Conservation (phyloP, 2,888 invertebrate species). For the Nephrotoma appendiculata region DNA sequence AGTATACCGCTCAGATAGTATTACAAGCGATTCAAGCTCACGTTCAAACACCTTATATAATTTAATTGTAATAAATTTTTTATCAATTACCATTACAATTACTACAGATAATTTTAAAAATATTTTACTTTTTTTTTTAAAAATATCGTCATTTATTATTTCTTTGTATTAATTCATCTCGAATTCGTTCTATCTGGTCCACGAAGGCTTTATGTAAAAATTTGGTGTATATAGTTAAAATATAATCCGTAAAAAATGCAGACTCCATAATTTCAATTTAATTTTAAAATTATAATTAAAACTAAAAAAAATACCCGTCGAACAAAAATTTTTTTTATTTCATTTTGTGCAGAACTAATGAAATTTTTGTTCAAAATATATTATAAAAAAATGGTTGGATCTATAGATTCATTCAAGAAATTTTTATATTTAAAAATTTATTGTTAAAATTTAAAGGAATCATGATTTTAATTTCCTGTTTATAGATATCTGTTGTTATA, state of each 20-base stretch:
- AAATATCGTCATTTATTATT: background rate
- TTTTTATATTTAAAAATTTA: background rate
- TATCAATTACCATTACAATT: background rate
- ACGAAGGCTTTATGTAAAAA: background rate
- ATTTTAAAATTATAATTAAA: background rate
- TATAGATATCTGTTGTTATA: background rate
- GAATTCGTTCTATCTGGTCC: background rate
- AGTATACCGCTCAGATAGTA: background rate
- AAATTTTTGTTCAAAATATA: background rate
- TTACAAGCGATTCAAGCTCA: background rate
- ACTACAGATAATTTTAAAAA: background rate
- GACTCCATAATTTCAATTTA: conserved; percentile 3
- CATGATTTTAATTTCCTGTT: conserved; percentile 4
- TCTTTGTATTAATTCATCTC: background rate
- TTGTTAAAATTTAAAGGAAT: conserved; percentile 3
- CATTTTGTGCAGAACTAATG: conserved; percentile 4
- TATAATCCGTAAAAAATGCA: conserved; percentile 4
- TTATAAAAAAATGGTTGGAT: background rate
- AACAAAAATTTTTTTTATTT: background rate
- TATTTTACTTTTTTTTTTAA: background rate
- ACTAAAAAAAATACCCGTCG: background rate
- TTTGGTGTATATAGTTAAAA: background rate
- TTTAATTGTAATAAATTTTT: background rate
- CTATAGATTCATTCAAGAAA: background rate
- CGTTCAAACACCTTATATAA: background rate